A percentile compares a stretch with the other conserved stretches of the same genome.
Conservation (phyloP, 1,140 invertebrate species). For the Samia ricini region DNA sequence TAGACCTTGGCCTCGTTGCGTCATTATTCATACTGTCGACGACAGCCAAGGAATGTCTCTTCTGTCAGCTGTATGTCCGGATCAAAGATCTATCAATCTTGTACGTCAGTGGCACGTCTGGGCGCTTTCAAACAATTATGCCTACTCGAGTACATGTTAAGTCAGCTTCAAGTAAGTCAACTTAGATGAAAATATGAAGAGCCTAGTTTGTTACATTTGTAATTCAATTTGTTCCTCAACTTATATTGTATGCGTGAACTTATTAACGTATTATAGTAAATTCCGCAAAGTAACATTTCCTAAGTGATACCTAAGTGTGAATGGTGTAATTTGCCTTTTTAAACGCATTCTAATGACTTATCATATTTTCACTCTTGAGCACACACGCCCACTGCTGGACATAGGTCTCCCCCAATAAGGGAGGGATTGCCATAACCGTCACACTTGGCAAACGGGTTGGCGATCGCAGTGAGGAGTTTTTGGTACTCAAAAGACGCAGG, state of each 20-base stretch:
- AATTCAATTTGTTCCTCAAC: not conserved
- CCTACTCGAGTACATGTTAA: slow-evolving; percentile 57
- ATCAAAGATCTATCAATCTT: slow-evolving; percentile 55
- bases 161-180: slow-evolving; percentile 24
- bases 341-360: not conserved
- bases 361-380: not conserved
- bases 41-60: not conserved
- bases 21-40: not conserved
- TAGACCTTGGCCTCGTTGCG: not conserved
- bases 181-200: not conserved
- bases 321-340: not conserved
- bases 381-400: too few species aligned
- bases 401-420: too few species aligned
- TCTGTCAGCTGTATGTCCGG: slow-evolving; percentile 13
- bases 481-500: too few species aligned
- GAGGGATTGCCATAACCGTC: too few species aligned
- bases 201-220: not conserved
- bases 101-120: slow-evolving; percentile 56
- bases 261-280: not conserved
- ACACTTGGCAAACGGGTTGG: too few species aligned
- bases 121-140: slow-evolving; percentile 59
- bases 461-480: too few species aligned
- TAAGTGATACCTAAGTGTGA: too few species aligned
- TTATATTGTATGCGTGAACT: not conserved
- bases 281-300: not conserved